Evolutionary conservation across 2,888 invertebrate genomes (phyloP), one percentile per base, ranked within the genome.

Genomic region (Aphrophora alni): DNA sequence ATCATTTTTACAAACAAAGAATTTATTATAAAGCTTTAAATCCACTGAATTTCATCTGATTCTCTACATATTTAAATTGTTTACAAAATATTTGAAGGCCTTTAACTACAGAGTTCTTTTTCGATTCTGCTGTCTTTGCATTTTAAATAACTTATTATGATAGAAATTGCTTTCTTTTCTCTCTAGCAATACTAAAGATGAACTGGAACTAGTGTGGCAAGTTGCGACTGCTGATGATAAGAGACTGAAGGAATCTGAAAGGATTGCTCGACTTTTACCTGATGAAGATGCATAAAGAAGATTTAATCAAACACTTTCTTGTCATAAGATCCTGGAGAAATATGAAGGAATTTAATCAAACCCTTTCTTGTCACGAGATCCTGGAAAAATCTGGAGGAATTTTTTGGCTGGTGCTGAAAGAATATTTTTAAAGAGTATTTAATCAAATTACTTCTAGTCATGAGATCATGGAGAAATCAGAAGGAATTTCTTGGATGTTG

Each of bases 121-220:
- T n/a, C n/a, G n/a, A n/a, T n/a, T n/a, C n/a, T n/a, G n/a, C n/a
- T n/a, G n/a, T n/a, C n/a, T n/a, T 33, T 33, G 5, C 4, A 33
- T 33, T 33, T 33, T 33, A 33, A 33, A 7, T 7, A 33, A 33
- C 2, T 33, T 28, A 26, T 71, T 71, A 7, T 28, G 25, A n/a
- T 71, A n/a, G n/a, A n/a, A n/a, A n/a, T n/a, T n/a, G n/a, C n/a
- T n/a, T n/a, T n/a, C n/a, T 71, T 25, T n/a, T 38, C 1, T 74
- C 25, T 80, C 75, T 21, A 82, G 82, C 26, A 78, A 82, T 33
- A 77, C 71, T 38, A 77, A 82, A 70, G 80, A 82, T n/a, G 82
- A 82, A 75, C 71, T 82, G 71, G 77, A 82, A 28, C 69, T 82
- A 21, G 82, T 80, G 17, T 82, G 82, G 82, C 71, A 82, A 44